Evolutionary conservation across 2,888 invertebrate species (phyloP), one percentile per base, ranked within the genome.

Genomic region (Stratiomys singularior): DNA sequence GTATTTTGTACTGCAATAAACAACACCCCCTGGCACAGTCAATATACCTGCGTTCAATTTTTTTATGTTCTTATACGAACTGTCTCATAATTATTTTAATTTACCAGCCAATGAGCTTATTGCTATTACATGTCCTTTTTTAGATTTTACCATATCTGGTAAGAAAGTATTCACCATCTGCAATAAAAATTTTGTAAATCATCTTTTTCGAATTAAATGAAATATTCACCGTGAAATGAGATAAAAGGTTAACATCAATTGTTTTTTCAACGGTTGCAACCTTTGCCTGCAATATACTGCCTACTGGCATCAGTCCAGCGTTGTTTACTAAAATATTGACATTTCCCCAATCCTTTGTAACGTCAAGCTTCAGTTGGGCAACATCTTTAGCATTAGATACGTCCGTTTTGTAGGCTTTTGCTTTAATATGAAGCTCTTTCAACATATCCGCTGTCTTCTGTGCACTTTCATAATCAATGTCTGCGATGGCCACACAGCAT

Each of bases 241-340:
- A 85, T 30, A 86, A 85, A 76, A 88, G 82, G 81, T 89, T 89
- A 15, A 88, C 87, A 77, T 87, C 83, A 76, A 89, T 82, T 63
- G 88, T 87, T 15, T 84, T 84, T 52, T 86, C 85, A 74, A 88
- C 86, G 78, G 87, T 87, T 66, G 87, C 85, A 44, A 85, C 85
- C 60, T 86, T 85, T 28, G 86, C 82, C 18, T 86, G 84, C 4
- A 86, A 84, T 11, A 88, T 84, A 13, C 85, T 84, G 30, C 86
- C 84, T 81, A 86, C 84, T 76, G 86, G 86, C 82, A 88, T 86
- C 2, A 85, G 81, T 1, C 88, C 88, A 0, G 88, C 88, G 82
- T 89, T 89, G 80, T 89, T 88, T 1, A 89, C 84, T 74, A 89
- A 80, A 76, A 89, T 86, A 74, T 89, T 88, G 15, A 89, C 87